Evolutionary conservation across 2,888 invertebrate species (phyloP).

Genomic region (Acanthosepion esculentum): DNA sequence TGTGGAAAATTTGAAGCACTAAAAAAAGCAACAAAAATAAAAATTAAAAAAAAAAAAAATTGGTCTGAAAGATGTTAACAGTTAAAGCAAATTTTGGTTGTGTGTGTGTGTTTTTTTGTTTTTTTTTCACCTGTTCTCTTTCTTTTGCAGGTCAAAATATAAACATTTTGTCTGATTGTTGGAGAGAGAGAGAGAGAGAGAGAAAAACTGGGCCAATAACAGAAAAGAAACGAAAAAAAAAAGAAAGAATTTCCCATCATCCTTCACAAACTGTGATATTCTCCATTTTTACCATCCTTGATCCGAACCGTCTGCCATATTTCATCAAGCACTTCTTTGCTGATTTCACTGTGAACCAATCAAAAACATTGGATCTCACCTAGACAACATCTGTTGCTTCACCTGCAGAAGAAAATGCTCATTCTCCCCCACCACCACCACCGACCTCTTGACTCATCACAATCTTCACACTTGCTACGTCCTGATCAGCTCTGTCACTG

Average conservation of each 20-base stretch:
- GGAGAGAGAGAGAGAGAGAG: not conserved
- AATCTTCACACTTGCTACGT: not conserved
- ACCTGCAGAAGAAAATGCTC: not conserved
- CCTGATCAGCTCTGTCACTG: not conserved
- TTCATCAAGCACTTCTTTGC: not conserved
- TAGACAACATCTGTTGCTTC: not conserved
- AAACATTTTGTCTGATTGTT: not conserved
- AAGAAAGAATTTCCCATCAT: not conserved
- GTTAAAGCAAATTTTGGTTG: no score
- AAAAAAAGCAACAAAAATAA: no score
- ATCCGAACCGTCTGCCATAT: not conserved
- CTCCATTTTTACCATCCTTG: not conserved
- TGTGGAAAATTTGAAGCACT: no score
- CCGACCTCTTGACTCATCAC: not conserved
- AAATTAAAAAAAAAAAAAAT: no score
- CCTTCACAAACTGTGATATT: conserved; percentile 33
- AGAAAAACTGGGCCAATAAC: not conserved
- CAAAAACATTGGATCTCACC: not conserved
- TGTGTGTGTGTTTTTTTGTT: no score
- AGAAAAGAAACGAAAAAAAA: not conserved
- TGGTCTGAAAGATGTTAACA: no score
- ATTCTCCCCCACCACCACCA: no score
- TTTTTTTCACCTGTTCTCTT: not conserved
- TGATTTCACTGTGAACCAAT: not conserved
- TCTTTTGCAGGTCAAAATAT: not conserved